phyloP scores from a whole-genome alignment of 37 sponge, comb jelly and placozoan genomes.

The Aphrocallistes beatrix region DNA sequence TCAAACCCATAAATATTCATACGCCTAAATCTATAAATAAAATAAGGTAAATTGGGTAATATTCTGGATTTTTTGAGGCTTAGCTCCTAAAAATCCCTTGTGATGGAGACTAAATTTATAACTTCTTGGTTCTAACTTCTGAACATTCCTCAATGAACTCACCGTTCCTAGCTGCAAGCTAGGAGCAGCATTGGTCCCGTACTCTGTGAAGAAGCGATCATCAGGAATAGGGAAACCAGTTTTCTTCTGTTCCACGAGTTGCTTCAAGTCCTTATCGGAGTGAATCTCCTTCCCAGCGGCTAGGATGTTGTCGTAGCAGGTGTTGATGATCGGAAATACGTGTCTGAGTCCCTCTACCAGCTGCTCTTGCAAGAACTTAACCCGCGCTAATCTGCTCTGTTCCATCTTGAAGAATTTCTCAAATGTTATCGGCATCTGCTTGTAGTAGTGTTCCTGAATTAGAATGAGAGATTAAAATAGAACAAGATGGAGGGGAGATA shows the following conservation, averaged over 20 bases:
- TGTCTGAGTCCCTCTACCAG: constrained; percentile 1
- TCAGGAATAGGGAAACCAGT: background rate
- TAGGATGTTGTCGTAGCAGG: constrained; percentile 5
- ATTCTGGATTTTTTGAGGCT: no score
- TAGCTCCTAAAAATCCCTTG: no score
- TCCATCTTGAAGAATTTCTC: constrained; percentile 13
- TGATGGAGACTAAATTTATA: no score
- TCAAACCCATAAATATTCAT: no score
- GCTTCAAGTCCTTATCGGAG: background rate
- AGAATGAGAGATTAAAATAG: no score
- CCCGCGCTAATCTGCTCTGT: background rate
- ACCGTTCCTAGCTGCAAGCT: background rate
- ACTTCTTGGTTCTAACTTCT: no score
- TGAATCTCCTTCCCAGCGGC: background rate
- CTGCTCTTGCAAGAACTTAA: background rate
- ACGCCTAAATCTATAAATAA: no score
- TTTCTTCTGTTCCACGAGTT: constrained; percentile 16
- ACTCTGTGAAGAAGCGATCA: background rate
- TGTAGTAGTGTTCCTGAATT: constrained; percentile 1
- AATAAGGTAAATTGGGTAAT: no score
- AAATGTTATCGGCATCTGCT: background rate
- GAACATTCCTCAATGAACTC: no score
- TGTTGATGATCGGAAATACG: background rate
- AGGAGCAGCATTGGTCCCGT: background rate
- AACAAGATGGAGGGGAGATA: no score